Conservation (phyloP, 2,113 vertebrate species). For the Sorex araneus region DNA sequence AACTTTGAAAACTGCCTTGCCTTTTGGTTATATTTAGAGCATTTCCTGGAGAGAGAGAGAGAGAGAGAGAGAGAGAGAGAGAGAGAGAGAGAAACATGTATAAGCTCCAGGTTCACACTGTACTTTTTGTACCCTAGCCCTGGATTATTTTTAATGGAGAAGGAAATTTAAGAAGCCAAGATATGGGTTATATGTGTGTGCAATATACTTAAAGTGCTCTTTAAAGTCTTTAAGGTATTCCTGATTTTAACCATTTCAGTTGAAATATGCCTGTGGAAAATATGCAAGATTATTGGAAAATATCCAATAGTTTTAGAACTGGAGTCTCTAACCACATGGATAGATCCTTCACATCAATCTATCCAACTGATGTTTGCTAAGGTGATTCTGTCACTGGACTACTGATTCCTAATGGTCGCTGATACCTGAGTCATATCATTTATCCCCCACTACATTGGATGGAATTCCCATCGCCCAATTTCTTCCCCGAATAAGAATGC, state of each 20-base stretch:
- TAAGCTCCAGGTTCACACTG: neutral
- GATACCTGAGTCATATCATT: neutral
- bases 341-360: neutral
- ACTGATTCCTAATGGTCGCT: neutral
- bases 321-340: neutral
- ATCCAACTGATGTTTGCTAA: neutral
- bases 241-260: neutral
- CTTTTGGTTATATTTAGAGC: neutral
- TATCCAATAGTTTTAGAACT: neutral
- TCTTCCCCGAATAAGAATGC: neutral
- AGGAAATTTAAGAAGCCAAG: slow-evolving; percentile 15
- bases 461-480: neutral
- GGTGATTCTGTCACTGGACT: neutral
- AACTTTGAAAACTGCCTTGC: neutral
- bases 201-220: neutral
- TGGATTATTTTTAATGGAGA: neutral
- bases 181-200: neutral
- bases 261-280: neutral
- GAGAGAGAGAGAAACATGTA: no score
- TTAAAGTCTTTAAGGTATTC: neutral
- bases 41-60: neutral
- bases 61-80: no score
- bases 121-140: neutral
- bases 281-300: neutral
- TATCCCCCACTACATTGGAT: neutral